Conservation (phyloP, 2,797 vertebrate species). For the Liasis olivaceus region DNA sequence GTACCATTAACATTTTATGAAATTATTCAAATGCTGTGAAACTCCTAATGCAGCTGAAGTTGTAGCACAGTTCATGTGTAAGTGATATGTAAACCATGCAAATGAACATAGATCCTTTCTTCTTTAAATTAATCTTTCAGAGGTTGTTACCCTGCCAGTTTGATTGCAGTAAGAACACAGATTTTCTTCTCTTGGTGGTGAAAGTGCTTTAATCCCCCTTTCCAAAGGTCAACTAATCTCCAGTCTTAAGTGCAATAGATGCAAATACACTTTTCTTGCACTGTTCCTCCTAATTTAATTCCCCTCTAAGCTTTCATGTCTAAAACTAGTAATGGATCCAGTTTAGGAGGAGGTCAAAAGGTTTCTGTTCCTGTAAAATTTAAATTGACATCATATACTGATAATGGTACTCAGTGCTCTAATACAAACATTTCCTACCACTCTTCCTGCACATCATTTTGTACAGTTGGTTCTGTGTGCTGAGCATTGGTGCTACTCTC, state of each 20-base stretch:
- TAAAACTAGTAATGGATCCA: slow-evolving; percentile 72
- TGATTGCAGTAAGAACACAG: slow-evolving; percentile 68
- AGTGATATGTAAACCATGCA: slow-evolving; percentile 58
- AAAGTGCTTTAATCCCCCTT: slow-evolving; percentile 70
- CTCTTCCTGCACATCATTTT: slow-evolving; percentile 55
- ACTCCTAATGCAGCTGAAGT: slow-evolving; percentile 56
- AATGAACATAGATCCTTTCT: slow-evolving; percentile 64
- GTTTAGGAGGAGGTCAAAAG: slow-evolving; percentile 69
- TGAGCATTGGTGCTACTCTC: slow-evolving; percentile 29
- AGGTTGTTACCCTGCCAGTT: slow-evolving; percentile 65
- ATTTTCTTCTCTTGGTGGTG: slow-evolving; percentile 69
- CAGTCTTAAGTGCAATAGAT: slow-evolving; percentile 73
- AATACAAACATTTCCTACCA: slow-evolving; percentile 51
- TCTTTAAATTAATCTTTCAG: slow-evolving; percentile 60
- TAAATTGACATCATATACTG: slow-evolving; percentile 66
- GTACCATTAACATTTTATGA: slow-evolving; percentile 27
- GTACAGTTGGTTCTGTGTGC: slow-evolving; percentile 24
- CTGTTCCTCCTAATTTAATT: slow-evolving; percentile 75
- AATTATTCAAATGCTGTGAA: slow-evolving; percentile 54
- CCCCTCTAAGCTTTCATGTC: slow-evolving; percentile 70
- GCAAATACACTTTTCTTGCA: slow-evolving; percentile 69
- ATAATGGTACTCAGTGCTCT: slow-evolving; percentile 63
- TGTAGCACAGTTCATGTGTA: slow-evolving; percentile 57
- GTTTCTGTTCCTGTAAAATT: slow-evolving; percentile 74
- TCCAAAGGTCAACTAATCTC: slow-evolving; percentile 75